phyloP scores from a whole-genome alignment of 2,888 invertebrate species.

The Atrina japonica region DNA sequence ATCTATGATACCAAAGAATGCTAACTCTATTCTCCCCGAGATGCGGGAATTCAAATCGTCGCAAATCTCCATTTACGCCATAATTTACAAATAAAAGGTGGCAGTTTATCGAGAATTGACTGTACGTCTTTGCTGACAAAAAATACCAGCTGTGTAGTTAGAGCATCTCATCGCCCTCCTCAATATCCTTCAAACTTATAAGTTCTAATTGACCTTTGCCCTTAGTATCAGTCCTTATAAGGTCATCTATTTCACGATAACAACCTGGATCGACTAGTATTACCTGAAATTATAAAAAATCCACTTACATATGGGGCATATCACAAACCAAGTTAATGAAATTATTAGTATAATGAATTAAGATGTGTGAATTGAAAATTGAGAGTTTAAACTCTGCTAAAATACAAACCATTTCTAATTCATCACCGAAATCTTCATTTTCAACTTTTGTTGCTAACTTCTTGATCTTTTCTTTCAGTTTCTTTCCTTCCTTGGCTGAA shows the following conservation, averaged over 20 bases:
- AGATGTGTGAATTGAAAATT: not conserved
- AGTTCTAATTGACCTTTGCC: conserved; percentile 91
- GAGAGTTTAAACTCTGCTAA: not conserved
- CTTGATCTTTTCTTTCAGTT: conserved; percentile 88
- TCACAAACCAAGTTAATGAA: too few relatives aligned
- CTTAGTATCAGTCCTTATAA: conserved; percentile 90
- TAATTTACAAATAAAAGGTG: too few relatives aligned
- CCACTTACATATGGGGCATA: too few relatives aligned
- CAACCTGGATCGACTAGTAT: conserved; percentile 94
- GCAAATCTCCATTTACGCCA: too few relatives aligned
- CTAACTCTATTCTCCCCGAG: too few relatives aligned
- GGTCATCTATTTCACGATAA: conserved; percentile 92
- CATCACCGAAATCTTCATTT: conserved; percentile 92
- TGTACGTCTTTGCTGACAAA: too few relatives aligned
- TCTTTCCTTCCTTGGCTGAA: conserved; percentile 89
- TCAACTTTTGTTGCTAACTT: conserved; percentile 90
- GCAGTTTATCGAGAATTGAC: too few relatives aligned
- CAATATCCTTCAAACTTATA: conserved; percentile 94
- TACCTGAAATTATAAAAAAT: conserved; percentile 78
- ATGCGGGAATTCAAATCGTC: too few relatives aligned
- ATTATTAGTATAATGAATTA: too few relatives aligned
- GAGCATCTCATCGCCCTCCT: conserved; percentile 89
- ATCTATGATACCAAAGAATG: too few relatives aligned
- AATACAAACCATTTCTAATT: conserved; percentile 87
- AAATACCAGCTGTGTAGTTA: conserved; percentile 41